Conservation (phyloP, 2,797 vertebrate genomes). For the Triplophysa bombifrons region DNA sequence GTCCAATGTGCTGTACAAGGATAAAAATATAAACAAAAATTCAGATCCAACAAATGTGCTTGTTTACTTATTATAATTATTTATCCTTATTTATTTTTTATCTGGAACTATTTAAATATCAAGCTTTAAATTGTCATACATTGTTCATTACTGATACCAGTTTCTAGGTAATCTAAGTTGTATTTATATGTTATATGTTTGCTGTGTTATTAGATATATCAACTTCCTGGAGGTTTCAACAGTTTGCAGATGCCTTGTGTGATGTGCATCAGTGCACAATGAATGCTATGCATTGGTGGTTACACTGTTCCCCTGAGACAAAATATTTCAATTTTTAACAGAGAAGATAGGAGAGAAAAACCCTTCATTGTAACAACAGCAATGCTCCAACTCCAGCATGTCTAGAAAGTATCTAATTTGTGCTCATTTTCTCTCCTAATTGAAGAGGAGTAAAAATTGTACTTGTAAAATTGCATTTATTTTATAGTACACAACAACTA, state of each 20-base stretch:
- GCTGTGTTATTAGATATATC: background rate
- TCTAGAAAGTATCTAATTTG: background rate
- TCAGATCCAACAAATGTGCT: too few relatives aligned
- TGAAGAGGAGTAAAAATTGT: background rate
- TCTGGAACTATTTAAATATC: background rate
- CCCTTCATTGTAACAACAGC: too few relatives aligned
- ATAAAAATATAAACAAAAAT: too few relatives aligned
- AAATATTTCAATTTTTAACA: background rate
- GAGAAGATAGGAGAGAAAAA: background rate
- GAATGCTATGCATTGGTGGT: background rate
- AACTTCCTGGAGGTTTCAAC: background rate
- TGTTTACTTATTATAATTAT: too few relatives aligned
- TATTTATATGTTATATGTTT: background rate
- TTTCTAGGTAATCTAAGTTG: background rate
- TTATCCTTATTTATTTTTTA: too few relatives aligned
- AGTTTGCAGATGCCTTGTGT: constrained; percentile 13
- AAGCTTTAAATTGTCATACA: background rate
- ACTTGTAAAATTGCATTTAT: background rate
- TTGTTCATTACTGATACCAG: background rate
- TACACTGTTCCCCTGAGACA: background rate
- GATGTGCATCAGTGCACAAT: background rate
- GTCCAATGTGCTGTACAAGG: too few relatives aligned
- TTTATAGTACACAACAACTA: background rate
- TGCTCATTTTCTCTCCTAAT: background rate
- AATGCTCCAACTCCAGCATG: background rate